Evolutionary conservation across 1,140 invertebrate species (phyloP).

Genomic region (Bombus pascuorum): DNA sequence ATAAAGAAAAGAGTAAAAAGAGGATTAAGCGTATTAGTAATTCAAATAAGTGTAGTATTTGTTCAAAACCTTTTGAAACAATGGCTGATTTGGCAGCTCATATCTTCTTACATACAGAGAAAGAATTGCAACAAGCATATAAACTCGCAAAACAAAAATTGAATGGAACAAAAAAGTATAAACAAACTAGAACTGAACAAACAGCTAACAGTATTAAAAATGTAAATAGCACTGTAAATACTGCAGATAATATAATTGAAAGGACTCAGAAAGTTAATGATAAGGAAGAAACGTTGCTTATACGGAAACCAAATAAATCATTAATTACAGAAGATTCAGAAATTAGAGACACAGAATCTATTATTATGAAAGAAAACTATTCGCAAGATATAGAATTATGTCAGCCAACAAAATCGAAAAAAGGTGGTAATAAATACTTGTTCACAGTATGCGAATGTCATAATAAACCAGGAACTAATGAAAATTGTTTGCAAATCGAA

Average conservation of each 20-base stretch:
- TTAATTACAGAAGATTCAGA: neutral
- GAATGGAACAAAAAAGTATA: neutral
- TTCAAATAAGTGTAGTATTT: slow-evolving; percentile 66
- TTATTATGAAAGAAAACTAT: too few species aligned
- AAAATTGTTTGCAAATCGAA: slow-evolving; percentile 71
- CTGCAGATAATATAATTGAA: neutral
- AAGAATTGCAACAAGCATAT: slow-evolving; percentile 71
- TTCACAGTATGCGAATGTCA: slow-evolving; percentile 76
- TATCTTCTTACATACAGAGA: slow-evolving; percentile 73
- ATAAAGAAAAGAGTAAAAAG: neutral
- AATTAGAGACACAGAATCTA: neutral
- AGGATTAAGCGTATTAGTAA: neutral
- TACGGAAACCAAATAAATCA: neutral
- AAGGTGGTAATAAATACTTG: neutral
- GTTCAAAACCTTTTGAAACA: slow-evolving; percentile 66
- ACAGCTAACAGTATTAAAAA: too few species aligned
- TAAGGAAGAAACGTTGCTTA: neutral
- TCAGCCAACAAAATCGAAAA: neutral
- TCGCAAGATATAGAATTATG: neutral
- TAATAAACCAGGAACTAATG: slow-evolving; percentile 33
- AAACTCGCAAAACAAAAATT: slow-evolving; percentile 48
- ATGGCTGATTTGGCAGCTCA: slow-evolving; percentile 71
- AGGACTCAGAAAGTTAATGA: neutral
- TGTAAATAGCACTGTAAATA: neutral
- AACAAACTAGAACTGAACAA: neutral